Conservation (phyloP, 2,888 invertebrate species). For the Xylota segnis region DNA sequence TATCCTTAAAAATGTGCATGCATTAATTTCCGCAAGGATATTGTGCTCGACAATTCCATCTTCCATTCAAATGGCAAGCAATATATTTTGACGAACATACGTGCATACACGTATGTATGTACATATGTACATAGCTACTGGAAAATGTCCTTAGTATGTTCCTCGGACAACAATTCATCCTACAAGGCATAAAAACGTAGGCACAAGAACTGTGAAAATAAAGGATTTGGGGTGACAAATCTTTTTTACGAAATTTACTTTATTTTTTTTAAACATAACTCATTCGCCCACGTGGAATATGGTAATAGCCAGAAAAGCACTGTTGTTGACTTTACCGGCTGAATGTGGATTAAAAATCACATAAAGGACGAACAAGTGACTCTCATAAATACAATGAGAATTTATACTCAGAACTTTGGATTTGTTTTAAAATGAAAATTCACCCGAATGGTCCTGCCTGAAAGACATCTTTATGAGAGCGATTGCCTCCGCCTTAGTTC, state of each 20-base stretch:
- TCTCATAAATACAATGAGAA: conserved; percentile 11
- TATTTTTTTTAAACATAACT: conserved; percentile 14
- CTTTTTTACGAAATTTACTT: neutral
- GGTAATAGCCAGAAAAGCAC: neutral
- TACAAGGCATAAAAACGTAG: neutral
- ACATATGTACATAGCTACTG: neutral
- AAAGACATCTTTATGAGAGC: neutral
- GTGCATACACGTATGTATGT: too few relatives aligned
- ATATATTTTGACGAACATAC: conserved; percentile 22
- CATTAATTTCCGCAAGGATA: conserved; percentile 45
- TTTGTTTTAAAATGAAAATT: conserved; percentile 12
- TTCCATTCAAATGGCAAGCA: conserved; percentile 27
- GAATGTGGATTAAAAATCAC: conserved; percentile 6
- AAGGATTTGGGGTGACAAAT: neutral
- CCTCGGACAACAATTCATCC: conserved; percentile 5
- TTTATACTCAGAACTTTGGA: conserved; percentile 1
- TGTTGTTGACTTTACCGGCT: conserved; percentile 10
- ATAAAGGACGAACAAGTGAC: neutral
- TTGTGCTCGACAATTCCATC: conserved; percentile 45
- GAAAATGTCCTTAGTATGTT: neutral
- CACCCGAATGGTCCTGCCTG: neutral
- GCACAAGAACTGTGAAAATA: neutral
- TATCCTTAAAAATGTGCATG: conserved; percentile 50
- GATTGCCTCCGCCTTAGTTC: neutral
- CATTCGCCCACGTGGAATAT: conserved; percentile 14